Evolutionary conservation across 2,888 invertebrate species (phyloP).

Genomic region (Argynnis bischoffii): DNA sequence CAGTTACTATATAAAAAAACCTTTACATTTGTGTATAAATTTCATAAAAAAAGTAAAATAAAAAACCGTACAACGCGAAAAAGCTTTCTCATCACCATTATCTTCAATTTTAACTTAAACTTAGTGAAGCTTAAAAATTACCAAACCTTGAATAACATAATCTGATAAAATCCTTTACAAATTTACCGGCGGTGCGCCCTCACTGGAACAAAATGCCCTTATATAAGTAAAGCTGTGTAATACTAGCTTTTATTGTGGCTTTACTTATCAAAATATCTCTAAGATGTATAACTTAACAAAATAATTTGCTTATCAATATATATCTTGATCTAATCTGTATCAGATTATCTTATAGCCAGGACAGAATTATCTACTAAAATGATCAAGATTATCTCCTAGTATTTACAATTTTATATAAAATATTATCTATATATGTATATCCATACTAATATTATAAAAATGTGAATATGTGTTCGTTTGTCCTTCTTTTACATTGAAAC

Average conservation of each 20-base stretch:
- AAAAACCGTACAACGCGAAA: slow-evolving; percentile 1
- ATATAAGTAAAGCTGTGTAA: background rate
- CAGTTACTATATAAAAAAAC: no score
- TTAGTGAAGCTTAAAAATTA: slow-evolving; percentile 21
- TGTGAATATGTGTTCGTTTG: no score
- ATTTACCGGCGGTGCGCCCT: slow-evolving; percentile 11
- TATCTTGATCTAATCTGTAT: no score
- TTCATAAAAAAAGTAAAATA: slow-evolving; percentile 1
- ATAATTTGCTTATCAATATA: no score
- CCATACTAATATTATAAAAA: no score
- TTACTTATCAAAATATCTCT: background rate
- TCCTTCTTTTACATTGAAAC: no score
- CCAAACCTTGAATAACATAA: slow-evolving; percentile 19
- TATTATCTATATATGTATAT: no score
- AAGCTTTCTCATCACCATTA: slow-evolving; percentile 15
- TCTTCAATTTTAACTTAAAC: slow-evolving; percentile 17
- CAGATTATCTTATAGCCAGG: no score
- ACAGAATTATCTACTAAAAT: no score
- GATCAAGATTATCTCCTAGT: no score
- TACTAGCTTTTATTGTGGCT: background rate
- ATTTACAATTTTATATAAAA: no score
- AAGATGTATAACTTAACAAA: background rate
- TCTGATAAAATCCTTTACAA: slow-evolving; percentile 20
- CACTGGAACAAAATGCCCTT: slow-evolving; percentile 5
- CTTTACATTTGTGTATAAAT: no score